Percentiles rank a stretch among this genome's conserved stretches.
Conservation (phyloP, 2,113 vertebrate genomes). For the Cygnus atratus region DNA sequence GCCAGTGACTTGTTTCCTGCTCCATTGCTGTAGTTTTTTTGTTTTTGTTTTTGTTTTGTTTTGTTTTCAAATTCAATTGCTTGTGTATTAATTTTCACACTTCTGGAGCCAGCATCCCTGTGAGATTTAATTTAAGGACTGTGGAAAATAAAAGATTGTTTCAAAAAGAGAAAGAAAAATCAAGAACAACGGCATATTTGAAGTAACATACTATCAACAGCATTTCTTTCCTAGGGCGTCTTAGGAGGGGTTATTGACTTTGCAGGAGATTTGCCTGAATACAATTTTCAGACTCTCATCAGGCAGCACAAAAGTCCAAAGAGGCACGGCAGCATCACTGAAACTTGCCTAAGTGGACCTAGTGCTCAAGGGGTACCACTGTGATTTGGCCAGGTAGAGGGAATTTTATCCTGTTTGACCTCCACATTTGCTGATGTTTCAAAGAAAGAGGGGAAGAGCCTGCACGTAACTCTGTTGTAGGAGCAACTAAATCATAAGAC, state of each 20-base stretch:
- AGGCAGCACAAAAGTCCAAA: not conserved
- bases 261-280: not conserved
- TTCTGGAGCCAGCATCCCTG: constrained; percentile 33
- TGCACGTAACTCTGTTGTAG: not conserved
- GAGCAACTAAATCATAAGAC: not conserved
- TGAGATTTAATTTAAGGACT: constrained; percentile 43
- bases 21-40: not conserved
- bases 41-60: not conserved
- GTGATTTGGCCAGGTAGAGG: not conserved
- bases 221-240: not conserved
- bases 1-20: constrained; percentile 3
- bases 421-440: not conserved
- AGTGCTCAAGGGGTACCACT: not conserved
- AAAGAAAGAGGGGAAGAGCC: not conserved
- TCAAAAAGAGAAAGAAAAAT: not conserved
- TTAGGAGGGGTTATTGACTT: not conserved
- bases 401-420: not conserved
- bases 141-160: not conserved
- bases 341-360: not conserved
- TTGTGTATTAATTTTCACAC: constrained; percentile 52
- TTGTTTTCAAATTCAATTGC: constrained; percentile 43
- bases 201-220: not conserved
- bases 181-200: not conserved
- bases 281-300: not conserved
- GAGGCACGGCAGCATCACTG: not conserved